phyloP scores from a whole-genome alignment of 2,888 invertebrate genomes.

The Maniola hyperantus region DNA sequence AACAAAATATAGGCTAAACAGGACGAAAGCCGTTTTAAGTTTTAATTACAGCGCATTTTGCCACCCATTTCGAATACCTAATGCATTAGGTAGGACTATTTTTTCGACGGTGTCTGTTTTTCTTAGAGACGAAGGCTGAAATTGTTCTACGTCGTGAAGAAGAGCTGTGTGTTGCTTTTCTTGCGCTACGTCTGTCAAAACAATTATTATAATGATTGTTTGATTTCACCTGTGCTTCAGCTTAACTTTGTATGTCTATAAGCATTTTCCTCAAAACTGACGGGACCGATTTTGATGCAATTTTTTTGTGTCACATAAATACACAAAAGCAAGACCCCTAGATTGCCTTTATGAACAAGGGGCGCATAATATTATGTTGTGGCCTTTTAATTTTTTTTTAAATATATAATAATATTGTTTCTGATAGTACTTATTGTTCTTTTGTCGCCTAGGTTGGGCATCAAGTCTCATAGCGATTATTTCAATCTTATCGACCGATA shows the following conservation, averaged over 20 bases:
- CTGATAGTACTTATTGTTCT: too few species aligned
- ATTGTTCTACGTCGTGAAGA: constrained; percentile 89
- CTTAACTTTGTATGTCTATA: background rate
- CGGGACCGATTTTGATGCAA: too few species aligned
- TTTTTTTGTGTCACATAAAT: too few species aligned
- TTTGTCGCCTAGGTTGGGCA: background rate
- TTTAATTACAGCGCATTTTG: constrained; percentile 19
- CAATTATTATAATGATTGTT: constrained; percentile 51
- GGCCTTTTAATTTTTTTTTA: too few species aligned
- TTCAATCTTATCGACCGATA: constrained; percentile 12
- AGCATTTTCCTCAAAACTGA: too few species aligned
- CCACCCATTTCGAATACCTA: constrained; percentile 83
- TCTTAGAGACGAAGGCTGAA: constrained; percentile 88
- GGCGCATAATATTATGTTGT: too few species aligned
- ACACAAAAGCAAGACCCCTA: too few species aligned
- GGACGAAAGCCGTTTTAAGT: constrained; percentile 23
- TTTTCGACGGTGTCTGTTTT: constrained; percentile 92
- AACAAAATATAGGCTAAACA: constrained; percentile 14
- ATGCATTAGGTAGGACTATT: constrained; percentile 90
- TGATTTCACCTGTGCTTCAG: constrained; percentile 4
- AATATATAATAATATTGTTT: too few species aligned
- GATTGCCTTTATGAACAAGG: too few species aligned
- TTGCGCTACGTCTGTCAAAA: constrained; percentile 85
- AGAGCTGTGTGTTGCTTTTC: constrained; percentile 90
- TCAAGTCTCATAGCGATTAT: background rate